Percentiles rank a stretch among this genome's conserved stretches.
Conservation (phyloP, 30 jellyfish, hydroid and myxozoan species). For the Nemopilema nomurai region DNA sequence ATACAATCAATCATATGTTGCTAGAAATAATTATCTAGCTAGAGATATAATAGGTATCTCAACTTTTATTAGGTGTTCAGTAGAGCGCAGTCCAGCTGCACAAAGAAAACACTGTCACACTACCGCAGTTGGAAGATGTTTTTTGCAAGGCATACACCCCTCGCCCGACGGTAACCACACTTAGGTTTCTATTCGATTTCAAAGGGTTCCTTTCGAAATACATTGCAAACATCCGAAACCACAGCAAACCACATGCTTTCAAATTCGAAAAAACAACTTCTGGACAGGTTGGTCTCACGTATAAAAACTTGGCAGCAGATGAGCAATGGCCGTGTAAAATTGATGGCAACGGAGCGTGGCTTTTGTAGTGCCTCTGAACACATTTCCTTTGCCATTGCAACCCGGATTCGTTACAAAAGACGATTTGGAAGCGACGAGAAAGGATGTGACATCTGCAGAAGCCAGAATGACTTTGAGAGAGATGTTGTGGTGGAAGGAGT, state of each 20-base stretch:
- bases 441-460: background rate
- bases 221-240: background rate
- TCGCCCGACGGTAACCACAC: background rate
- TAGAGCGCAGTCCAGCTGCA: constrained; percentile 2
- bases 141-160: background rate
- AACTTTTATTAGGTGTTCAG: constrained; percentile 4
- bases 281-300: constrained; percentile 5
- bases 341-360: background rate
- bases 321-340: background rate
- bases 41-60: background rate
- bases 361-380: background rate
- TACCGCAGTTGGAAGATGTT: background rate
- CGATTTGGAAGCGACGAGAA: background rate
- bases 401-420: constrained; percentile 2
- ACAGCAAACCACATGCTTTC: constrained; percentile 10
- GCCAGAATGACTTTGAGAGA: background rate
- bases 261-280: background rate
- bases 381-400: background rate
- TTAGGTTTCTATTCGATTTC: constrained; percentile 4
- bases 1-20: background rate
- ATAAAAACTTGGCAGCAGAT: constrained; percentile 5
- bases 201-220: background rate
- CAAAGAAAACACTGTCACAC: background rate
- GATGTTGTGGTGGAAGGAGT: constrained; percentile 9
- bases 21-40: background rate